phyloP scores from a whole-genome alignment of 2,797 vertebrate species.

The Toxotes lorentzi region DNA sequence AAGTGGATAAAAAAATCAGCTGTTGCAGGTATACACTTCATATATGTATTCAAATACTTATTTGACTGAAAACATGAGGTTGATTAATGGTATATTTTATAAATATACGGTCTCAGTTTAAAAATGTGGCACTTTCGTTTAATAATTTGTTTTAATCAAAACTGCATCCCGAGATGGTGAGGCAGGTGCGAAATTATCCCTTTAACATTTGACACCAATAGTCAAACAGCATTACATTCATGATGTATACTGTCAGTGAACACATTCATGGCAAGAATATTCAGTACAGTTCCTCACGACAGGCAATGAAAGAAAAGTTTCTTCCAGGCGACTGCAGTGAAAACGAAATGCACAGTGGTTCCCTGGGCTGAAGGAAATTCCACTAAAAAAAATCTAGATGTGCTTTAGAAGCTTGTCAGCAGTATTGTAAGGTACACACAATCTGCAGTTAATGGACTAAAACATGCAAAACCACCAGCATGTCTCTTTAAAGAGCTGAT shows the following conservation, averaged over 20 bases:
- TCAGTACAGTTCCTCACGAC: slow-evolving; percentile 4
- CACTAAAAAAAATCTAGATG: not conserved
- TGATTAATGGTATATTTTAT: not conserved
- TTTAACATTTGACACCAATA: not conserved
- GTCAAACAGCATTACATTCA: not conserved
- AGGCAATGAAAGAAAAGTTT: not conserved
- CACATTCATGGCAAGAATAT: not conserved
- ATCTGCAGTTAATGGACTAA: slow-evolving; percentile 2
- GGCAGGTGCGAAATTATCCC: too few relatives aligned
- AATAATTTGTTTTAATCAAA: not conserved
- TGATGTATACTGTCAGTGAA: not conserved
- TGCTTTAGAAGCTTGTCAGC: not conserved
- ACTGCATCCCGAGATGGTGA: not conserved
- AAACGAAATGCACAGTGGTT: not conserved
- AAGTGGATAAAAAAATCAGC: not conserved
- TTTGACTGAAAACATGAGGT: not conserved
- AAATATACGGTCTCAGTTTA: not conserved
- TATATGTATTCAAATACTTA: not conserved
- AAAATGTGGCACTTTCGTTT: not conserved
- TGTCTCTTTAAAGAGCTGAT: slow-evolving; percentile 5
- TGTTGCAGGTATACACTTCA: not conserved
- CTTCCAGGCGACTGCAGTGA: not conserved
- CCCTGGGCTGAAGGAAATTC: not conserved
- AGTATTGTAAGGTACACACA: not conserved
- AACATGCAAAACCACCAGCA: not conserved